Conservation (phyloP, 1,140 invertebrate species). For the Monomorium pharaonis region DNA sequence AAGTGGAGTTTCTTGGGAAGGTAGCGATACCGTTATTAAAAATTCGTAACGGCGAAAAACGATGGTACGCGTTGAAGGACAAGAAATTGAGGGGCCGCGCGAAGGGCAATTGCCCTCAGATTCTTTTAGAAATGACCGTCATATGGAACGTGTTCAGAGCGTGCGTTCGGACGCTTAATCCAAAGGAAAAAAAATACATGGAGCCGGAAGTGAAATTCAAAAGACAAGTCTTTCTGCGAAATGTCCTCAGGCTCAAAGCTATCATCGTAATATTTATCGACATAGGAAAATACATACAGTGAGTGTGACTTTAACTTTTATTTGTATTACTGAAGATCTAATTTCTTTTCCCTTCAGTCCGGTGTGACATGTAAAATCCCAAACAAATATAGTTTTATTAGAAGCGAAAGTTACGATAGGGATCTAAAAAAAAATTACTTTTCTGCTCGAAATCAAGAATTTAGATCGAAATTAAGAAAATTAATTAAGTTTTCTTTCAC, state of each 20-base stretch:
- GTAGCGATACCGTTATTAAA: constrained; percentile 94
- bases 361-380: background rate
- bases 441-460: background rate
- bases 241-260: constrained; percentile 96
- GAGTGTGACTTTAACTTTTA: constrained; percentile 84
- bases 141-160: constrained; percentile 97
- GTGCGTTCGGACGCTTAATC: constrained; percentile 96
- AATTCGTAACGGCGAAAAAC: constrained; percentile 96
- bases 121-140: constrained; percentile 96
- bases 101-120: constrained; percentile 96
- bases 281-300: constrained; percentile 96
- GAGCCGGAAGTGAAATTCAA: constrained; percentile 98
- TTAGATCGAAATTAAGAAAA: background rate
- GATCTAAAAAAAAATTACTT: background rate
- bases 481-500: background rate
- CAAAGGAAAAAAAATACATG: constrained; percentile 98
- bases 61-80: constrained; percentile 99
- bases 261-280: constrained; percentile 96
- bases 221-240: constrained; percentile 95
- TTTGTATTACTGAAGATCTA: background rate
- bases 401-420: background rate
- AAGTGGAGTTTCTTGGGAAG: constrained; percentile 98
- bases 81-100: constrained; percentile 95
- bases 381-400: background rate
- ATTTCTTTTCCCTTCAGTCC: background rate